Evolutionary conservation across 64 coral and sea anemone genomes (phyloP).

Genomic region (Hydrozoanthus tunicans): DNA sequence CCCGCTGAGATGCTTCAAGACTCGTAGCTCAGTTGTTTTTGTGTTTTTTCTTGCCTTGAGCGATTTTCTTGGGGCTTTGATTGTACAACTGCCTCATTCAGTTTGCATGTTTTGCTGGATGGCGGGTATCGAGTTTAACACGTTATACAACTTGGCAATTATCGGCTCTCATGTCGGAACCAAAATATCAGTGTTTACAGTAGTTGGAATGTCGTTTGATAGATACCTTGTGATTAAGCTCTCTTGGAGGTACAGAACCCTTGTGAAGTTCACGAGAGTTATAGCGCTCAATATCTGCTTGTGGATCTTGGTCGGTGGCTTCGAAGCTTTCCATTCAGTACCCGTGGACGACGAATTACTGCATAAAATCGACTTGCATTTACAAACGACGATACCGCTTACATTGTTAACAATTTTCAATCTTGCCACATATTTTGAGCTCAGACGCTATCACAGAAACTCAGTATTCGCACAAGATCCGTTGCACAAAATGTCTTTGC

Average conservation of each 20-base stretch:
- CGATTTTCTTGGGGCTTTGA: slow-evolving; percentile 63
- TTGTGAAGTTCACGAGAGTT: slow-evolving; percentile 52
- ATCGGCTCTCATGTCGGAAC: slow-evolving; percentile 66
- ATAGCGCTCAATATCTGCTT: slow-evolving; percentile 28
- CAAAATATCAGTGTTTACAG: slow-evolving; percentile 73
- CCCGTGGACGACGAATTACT: slow-evolving; percentile 3
- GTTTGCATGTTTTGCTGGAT: slow-evolving; percentile 52
- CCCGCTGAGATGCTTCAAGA: slow-evolving; percentile 69
- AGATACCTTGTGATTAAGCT: slow-evolving; percentile 66
- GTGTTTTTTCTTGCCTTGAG: slow-evolving; percentile 60
- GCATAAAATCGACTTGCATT: slow-evolving; percentile 64
- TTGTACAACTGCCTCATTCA: slow-evolving; percentile 63
- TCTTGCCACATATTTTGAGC: slow-evolving; percentile 65
- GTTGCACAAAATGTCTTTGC: neutral
- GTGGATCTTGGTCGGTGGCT: slow-evolving; percentile 51
- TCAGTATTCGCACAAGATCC: slow-evolving; percentile 24
- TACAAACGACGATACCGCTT: slow-evolving; percentile 74
- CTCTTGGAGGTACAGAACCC: slow-evolving; percentile 52
- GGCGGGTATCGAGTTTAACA: neutral
- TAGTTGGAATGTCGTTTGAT: slow-evolving; percentile 74
- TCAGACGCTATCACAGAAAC: slow-evolving; percentile 75
- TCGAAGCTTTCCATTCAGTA: slow-evolving; percentile 68
- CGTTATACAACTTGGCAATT: slow-evolving; percentile 8
- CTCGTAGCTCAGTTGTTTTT: slow-evolving; percentile 54
- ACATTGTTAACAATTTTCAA: neutral